Conservation (phyloP, 2,888 invertebrate species). For the Crocallis elinguaria region DNA sequence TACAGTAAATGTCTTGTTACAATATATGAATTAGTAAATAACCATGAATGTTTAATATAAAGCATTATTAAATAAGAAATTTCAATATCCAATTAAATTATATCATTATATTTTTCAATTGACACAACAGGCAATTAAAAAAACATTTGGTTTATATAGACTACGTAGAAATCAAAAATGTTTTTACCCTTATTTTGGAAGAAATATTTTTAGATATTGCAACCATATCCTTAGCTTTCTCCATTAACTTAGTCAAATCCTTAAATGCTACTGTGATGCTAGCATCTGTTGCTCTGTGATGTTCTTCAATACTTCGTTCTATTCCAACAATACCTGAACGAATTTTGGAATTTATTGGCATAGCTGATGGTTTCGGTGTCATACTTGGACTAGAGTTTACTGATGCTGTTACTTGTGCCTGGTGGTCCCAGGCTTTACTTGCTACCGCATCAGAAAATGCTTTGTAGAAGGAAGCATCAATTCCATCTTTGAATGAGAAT, state of each 20-base stretch:
- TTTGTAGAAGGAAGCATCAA: constrained; percentile 86
- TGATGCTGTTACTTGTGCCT: constrained; percentile 51
- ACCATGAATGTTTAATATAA: no score
- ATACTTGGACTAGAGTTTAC: constrained; percentile 48
- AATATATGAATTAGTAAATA: no score
- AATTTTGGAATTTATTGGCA: constrained; percentile 86
- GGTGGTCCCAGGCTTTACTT: constrained; percentile 87
- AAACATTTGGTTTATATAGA: no score
- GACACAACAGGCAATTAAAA: no score
- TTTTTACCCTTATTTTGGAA: constrained; percentile 91
- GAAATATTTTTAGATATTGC: constrained; percentile 95
- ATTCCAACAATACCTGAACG: constrained; percentile 98
- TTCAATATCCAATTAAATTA: no score
- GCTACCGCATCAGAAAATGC: constrained; percentile 87
- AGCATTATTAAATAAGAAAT: no score
- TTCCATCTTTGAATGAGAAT: constrained; percentile 94
- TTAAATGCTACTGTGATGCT: constrained; percentile 97
- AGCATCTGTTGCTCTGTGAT: constrained; percentile 95
- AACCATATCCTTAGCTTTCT: constrained; percentile 99
- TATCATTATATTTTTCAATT: no score
- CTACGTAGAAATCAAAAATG: no score
- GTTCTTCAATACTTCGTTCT: constrained; percentile 95
- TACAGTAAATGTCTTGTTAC: no score
- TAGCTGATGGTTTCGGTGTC: constrained; percentile 51
- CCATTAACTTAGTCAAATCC: constrained; percentile 97